Evolutionary conservation across 2,888 invertebrate genomes (phyloP).

Genomic region (Thelaira solivaga): DNA sequence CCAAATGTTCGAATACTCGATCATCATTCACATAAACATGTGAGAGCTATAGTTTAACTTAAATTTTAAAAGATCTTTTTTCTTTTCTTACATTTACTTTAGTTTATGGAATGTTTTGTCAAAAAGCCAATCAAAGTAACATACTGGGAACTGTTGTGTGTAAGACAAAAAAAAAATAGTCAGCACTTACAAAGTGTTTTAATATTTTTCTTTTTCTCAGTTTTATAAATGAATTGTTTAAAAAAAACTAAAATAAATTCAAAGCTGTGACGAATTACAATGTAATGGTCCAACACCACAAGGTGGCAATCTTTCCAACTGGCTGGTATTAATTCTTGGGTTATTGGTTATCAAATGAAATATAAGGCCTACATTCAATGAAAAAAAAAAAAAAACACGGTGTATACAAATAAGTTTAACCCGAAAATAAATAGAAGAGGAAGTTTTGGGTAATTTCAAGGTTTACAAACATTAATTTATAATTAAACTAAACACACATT

Average conservation of each 20-base stretch:
- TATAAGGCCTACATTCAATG: slow-evolving; percentile 34
- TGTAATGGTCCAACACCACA: slow-evolving; percentile 57
- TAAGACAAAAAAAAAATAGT: slow-evolving; percentile 21
- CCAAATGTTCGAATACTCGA: slow-evolving; percentile 30
- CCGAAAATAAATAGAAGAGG: background rate
- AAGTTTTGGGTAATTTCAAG: too few species aligned
- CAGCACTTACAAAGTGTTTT: background rate
- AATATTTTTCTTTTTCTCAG: background rate
- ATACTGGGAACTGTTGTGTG: slow-evolving; percentile 31
- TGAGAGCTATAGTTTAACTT: slow-evolving; percentile 1
- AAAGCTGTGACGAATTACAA: slow-evolving; percentile 66
- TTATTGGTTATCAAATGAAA: slow-evolving; percentile 16
- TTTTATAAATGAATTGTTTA: slow-evolving; percentile 16
- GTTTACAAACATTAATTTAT: too few species aligned
- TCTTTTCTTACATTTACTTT: background rate
- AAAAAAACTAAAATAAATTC: slow-evolving; percentile 25
- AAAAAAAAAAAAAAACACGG: slow-evolving; percentile 13
- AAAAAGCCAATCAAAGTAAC: slow-evolving; percentile 59
- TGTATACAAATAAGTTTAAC: slow-evolving; percentile 27
- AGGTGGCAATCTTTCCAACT: slow-evolving; percentile 56
- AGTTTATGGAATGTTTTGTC: slow-evolving; percentile 55
- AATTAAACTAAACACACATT: too few species aligned
- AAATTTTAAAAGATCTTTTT: slow-evolving; percentile 27
- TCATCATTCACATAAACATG: slow-evolving; percentile 4
- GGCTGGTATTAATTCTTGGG: slow-evolving; percentile 8